Conservation (phyloP, 2,888 invertebrate genomes). For the Drosophila mimica region DNA sequence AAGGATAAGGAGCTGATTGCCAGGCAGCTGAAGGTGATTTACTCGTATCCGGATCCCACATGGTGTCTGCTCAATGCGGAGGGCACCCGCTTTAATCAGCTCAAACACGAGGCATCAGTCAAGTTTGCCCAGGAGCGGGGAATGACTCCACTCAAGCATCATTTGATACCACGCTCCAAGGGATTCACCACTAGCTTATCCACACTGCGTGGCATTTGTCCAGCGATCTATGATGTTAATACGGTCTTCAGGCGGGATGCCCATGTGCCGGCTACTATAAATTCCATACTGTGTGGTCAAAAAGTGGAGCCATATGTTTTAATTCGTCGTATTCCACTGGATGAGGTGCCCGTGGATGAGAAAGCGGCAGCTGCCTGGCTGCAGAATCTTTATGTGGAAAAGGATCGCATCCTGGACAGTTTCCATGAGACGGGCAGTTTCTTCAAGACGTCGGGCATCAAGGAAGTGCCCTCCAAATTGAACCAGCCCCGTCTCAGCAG, state of each 20-base stretch:
- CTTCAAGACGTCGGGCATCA: conserved; percentile 90
- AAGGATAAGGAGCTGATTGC: conserved; percentile 94
- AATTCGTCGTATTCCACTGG: conserved; percentile 92
- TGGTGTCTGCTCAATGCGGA: conserved; percentile 96
- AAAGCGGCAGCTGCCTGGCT: conserved; percentile 92
- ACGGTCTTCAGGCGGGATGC: conserved; percentile 89
- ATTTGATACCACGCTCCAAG: conserved; percentile 96
- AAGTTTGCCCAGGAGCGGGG: conserved; percentile 95
- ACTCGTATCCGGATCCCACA: conserved; percentile 94
- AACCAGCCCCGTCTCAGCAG: conserved; percentile 88
- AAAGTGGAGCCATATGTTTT: conserved; percentile 90
- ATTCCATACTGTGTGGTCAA: conserved; percentile 90
- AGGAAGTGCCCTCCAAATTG: conserved; percentile 87
- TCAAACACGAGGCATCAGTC: conserved; percentile 94
- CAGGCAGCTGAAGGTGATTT: conserved; percentile 91
- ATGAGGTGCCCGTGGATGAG: conserved; percentile 90
- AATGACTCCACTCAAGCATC: conserved; percentile 93
- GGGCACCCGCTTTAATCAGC: conserved; percentile 95
- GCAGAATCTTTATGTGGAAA: conserved; percentile 91
- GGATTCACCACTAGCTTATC: conserved; percentile 95
- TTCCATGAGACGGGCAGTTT: conserved; percentile 88
- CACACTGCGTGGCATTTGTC: conserved; percentile 91
- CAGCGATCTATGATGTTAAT: conserved; percentile 93
- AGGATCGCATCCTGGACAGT: conserved; percentile 87
- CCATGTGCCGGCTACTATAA: conserved; percentile 87